phyloP scores from a whole-genome alignment of 2,113 vertebrate genomes.

The Tauraco erythrolophus region DNA sequence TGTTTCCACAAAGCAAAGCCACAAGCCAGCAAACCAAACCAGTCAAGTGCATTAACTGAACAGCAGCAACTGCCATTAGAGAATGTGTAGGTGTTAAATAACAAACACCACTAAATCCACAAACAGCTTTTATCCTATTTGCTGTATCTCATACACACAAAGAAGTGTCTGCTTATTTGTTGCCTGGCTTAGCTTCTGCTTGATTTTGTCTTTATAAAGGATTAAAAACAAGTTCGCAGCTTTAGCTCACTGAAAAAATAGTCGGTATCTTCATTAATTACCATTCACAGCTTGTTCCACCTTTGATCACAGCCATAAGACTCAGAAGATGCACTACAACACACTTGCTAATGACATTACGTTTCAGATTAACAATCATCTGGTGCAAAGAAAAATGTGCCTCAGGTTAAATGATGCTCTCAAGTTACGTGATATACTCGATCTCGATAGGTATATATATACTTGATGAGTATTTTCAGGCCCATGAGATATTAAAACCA shows the following conservation, averaged over 20 bases:
- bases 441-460: no score
- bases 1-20: background rate
- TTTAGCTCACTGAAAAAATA: background rate
- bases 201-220: background rate
- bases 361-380: background rate
- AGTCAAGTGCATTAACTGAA: background rate
- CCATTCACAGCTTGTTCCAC: background rate
- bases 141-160: background rate
- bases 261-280: background rate
- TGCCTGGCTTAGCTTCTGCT: background rate
- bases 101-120: background rate
- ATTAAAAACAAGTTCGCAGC: conserved; percentile 36
- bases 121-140: conserved; percentile 34
- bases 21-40: background rate
- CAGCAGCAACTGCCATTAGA: background rate
- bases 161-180: background rate
- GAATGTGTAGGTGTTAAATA: background rate
- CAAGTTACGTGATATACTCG: background rate
- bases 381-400: background rate
- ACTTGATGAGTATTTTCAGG: background rate
- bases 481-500: background rate
- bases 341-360: background rate
- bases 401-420: background rate
- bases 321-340: background rate
- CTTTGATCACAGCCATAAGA: background rate